Evolutionary conservation across 1,140 invertebrate genomes (phyloP), one percentile per base, ranked within the genome.

Genomic region (Proales similis): DNA sequence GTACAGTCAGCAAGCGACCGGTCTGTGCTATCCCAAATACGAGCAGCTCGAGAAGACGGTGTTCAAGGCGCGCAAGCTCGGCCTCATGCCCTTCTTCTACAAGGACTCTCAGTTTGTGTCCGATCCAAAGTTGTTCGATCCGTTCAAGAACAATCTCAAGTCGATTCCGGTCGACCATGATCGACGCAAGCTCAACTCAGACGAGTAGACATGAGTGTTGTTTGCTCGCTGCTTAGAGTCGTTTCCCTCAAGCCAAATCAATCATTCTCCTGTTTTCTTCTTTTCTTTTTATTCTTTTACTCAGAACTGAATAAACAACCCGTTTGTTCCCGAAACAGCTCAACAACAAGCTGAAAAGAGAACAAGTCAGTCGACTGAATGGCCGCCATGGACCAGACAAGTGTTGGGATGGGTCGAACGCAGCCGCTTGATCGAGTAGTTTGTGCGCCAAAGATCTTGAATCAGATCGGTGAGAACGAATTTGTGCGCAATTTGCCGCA

Each of bases 61-160:
- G 11, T 33, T 42, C 20, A 63, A 26, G n/a, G 36, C 46, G 29
- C 26, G 48, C 17, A 49, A 39, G 20, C 22, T 42, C 7, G 46
- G 47, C 26, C 24, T 63, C 12, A 48, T 63, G 62, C 62, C 62
- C 4, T 51, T 47, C 36, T 36, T 29, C 12, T 49, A 43, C 12
- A 63, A 63, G 33, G 36, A 49, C n/a, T 33, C 32, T 1, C 22
- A 33, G n/a, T 63, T 45, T 43, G 17, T 42, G 7, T 30, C 39
- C 26, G 62, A 63, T 63, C 62, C 62, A 9, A 26, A 27, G 9
- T 49, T 63, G 19, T 63, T 63, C 26, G 39, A 63, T 32, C 60
- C 60, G n/a, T 47, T 47, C 2, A 48, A 63, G 48, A 63, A 63
- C 26, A 61, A 61, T 30, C 38, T 61, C 0, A 61, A 61, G 17